Conservation (phyloP, 2,797 vertebrate genomes). For the Hydrocynus forskahlii region DNA sequence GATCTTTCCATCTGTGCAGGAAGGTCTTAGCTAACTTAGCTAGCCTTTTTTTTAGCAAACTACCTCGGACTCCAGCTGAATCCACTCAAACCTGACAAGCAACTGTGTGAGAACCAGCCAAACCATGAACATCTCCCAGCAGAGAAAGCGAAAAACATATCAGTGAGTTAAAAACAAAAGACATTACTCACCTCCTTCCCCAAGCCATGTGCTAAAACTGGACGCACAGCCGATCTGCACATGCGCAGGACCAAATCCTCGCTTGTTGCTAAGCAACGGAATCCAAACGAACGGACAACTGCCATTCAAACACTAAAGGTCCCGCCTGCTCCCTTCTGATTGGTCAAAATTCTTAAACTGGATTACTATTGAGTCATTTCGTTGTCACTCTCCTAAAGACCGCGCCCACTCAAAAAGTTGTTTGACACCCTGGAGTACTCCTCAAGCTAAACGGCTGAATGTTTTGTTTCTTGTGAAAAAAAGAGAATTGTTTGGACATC, state of each 20-base stretch:
- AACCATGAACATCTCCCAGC: background rate
- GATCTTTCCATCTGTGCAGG: background rate
- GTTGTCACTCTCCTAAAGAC: conserved; percentile 43
- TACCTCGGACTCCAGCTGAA: background rate
- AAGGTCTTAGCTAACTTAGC: background rate
- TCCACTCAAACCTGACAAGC: background rate
- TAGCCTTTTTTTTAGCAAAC: background rate
- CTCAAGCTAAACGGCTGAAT: background rate
- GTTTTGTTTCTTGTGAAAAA: background rate
- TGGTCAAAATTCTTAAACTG: conserved; percentile 46
- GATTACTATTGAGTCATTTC: conserved; percentile 57
- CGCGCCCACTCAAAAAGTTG: conserved; percentile 22
- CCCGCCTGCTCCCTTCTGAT: conserved; percentile 59
- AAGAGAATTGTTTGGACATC: background rate
- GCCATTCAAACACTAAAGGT: fast-evolving
- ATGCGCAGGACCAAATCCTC: conserved; percentile 57
- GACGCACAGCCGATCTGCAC: conserved; percentile 49
- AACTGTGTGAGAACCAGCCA: background rate
- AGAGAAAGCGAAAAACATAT: background rate
- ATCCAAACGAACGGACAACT: conserved; percentile 52
- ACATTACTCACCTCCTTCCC: conserved; percentile 17
- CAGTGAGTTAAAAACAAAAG: background rate
- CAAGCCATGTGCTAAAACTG: background rate
- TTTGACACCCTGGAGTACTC: conserved; percentile 1
- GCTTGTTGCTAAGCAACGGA: conserved; percentile 73